A percentile compares a stretch with the other conserved stretches of the same genome.
phyloP scores from a whole-genome alignment of 2,797 vertebrate genomes.

The Delichon dasypus region DNA sequence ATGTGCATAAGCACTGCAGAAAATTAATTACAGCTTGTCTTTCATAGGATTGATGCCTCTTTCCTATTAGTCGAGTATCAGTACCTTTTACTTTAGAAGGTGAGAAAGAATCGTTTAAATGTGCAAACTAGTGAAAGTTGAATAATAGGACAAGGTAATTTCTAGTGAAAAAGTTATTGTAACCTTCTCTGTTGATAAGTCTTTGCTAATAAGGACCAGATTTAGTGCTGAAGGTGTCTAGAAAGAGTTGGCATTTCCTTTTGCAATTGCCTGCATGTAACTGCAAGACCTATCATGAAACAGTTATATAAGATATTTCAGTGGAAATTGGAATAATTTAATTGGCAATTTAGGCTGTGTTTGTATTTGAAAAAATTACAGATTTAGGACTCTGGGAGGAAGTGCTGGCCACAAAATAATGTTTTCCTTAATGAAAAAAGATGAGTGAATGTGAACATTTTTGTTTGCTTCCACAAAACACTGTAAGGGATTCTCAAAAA shows the following conservation, averaged over 20 bases:
- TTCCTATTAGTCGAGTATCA: not conserved
- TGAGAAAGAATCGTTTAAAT: not conserved
- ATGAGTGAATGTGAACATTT: not conserved
- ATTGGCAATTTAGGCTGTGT: not conserved
- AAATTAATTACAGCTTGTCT: conserved; percentile 40
- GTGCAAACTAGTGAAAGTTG: not conserved
- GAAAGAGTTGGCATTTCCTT: conserved; percentile 7
- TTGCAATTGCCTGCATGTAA: not conserved
- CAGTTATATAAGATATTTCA: not conserved
- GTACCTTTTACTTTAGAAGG: not conserved
- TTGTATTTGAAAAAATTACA: conserved; percentile 1
- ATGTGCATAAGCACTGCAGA: not conserved
- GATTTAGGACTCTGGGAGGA: not conserved
- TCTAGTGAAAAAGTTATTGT: not conserved
- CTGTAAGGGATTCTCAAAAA: not conserved
- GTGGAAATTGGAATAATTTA: not conserved
- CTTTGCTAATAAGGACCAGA: not conserved
- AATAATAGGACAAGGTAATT: not conserved
- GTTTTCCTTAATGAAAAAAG: not conserved
- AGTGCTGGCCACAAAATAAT: not conserved
- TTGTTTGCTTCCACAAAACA: not conserved
- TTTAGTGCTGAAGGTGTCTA: not conserved
- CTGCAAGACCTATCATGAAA: not conserved
- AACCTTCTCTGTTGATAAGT: not conserved
- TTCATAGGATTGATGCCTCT: not conserved